Base-by-base conservation (phyloP, 2,888 invertebrate genomes). In the Physocephala rufipes region DNA sequence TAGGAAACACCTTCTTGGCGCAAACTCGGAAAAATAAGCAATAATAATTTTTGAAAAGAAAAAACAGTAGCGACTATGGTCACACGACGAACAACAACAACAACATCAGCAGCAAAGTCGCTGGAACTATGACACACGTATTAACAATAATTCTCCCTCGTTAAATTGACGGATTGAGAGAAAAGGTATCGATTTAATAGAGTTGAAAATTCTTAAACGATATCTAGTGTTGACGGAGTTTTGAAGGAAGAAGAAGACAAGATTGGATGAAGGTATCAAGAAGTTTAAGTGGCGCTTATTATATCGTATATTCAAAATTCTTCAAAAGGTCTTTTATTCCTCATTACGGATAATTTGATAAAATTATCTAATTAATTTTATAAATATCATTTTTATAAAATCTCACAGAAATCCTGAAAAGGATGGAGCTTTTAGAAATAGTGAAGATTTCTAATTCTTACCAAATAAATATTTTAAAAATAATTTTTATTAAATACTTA, bases 1-100 rank as follows among this genome's bases (percentile, higher is more conserved):
- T 75, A n/a, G 75, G 73, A 67, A 58, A 61, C 72, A 72, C 72
- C 72, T 68, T 71, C 62, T 62, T 58, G 67, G 45, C 62, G 43
- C 43, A 64, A n/a, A 21, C 47, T 61, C 67, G 24, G 58, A 12
- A 9, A n/a, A 49, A n/a, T 5, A 59, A 49, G n/a, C 30, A 63
- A 63, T 13, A 55, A 43, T 15, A 55, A n/a, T n/a, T n/a, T n/a
- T n/a, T n/a, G n/a, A n/a, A n/a, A n/a, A n/a, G n/a, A 43, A 66
- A 43, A 1, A 45, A 47, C 9, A 36, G 36, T 9, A 36, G 36
- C 36, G 36, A 9, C 36, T 36, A 36, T 9, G 36, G 36, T 9
- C 9, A 36, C 36, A 36, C 12, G 15, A 55, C 5, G 16, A 55
- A 55, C 24, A 15, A 55, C 24, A 15, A 55, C 36, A 45, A 63